These are phyloP conservation scores for Ageneiosus marmoratus DNA, from an alignment of 2,113 vertebrate species.

Conservation along the genomic window DNA sequence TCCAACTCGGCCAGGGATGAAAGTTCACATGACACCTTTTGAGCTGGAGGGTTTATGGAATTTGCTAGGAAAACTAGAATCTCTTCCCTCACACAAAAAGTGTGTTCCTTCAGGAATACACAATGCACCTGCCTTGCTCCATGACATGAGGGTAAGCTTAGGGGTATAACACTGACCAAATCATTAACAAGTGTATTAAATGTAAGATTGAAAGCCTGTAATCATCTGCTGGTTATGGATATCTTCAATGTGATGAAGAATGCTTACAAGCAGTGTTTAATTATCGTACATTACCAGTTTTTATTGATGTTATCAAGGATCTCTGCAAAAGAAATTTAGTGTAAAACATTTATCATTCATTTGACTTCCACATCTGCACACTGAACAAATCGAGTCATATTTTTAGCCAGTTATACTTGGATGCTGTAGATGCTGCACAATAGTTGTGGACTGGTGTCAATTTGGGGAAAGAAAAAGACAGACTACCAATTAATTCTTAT, in stretches of 20 bases:
- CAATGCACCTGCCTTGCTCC: constrained; percentile 84
- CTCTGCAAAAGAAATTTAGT: neutral
- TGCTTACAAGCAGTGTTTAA: neutral
- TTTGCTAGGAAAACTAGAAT: constrained; percentile 91
- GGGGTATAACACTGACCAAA: neutral
- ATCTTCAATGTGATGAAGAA: neutral
- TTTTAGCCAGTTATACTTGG: neutral
- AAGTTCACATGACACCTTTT: constrained; percentile 82
- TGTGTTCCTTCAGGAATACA: constrained; percentile 90
- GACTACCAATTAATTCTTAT: neutral
- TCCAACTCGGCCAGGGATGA: constrained; percentile 46
- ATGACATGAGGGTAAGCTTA: constrained; percentile 82
- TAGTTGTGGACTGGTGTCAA: neutral
- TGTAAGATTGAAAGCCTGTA: neutral
- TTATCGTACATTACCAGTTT: neutral
- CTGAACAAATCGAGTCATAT: neutral
- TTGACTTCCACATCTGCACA: neutral
- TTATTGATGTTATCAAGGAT: neutral
- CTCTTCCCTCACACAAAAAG: constrained; percentile 89
- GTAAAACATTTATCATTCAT: neutral
- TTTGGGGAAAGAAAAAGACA: neutral
- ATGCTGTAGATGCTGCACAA: neutral
- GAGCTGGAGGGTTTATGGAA: constrained; percentile 92
- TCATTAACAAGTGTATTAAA: neutral
- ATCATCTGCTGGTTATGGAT: neutral